A percentile compares a stretch with the other conserved stretches of the same genome.
phyloP scores from a whole-genome alignment of 2,888 invertebrate species.

The Antheraea assamensis region DNA sequence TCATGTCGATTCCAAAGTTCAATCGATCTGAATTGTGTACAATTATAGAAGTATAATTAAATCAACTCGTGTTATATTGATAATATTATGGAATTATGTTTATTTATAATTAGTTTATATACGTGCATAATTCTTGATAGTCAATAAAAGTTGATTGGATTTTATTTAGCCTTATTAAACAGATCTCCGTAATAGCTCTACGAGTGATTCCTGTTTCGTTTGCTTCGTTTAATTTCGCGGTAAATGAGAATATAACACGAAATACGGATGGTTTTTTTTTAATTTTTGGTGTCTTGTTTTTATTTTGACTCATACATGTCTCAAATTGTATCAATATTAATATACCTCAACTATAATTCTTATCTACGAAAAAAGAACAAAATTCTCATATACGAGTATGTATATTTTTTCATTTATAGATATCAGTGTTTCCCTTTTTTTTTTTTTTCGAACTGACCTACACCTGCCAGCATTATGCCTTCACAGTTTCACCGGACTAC shows the following conservation, averaged over 20 bases:
- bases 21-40: constrained; percentile 36
- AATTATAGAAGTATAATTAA: constrained; percentile 37
- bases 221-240: constrained; percentile 21
- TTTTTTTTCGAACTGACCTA: too few species aligned
- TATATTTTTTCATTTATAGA: too few species aligned
- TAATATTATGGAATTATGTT: constrained; percentile 43
- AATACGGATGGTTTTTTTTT: constrained; percentile 21
- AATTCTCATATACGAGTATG: too few species aligned
- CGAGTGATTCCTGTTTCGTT: constrained; percentile 36
- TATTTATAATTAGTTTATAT: constrained; percentile 45
- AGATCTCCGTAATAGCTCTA: constrained; percentile 33
- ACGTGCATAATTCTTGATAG: constrained; percentile 28
- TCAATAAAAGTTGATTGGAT: constrained; percentile 46
- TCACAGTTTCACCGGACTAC: too few species aligned
- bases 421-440: too few species aligned
- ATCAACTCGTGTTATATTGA: constrained; percentile 38
- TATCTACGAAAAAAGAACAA: too few species aligned
- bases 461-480: too few species aligned
- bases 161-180: constrained; percentile 41
- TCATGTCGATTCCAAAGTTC: constrained; percentile 21
- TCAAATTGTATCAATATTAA: too few species aligned
- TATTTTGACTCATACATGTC: not conserved
- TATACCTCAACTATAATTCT: too few species aligned
- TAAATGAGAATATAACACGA: constrained; percentile 16
- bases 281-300: not conserved